Percentiles rank a stretch among this genome's conserved stretches.
Conservation (phyloP, 2,797 vertebrate genomes). For the Synaphobranchus kaupii region DNA sequence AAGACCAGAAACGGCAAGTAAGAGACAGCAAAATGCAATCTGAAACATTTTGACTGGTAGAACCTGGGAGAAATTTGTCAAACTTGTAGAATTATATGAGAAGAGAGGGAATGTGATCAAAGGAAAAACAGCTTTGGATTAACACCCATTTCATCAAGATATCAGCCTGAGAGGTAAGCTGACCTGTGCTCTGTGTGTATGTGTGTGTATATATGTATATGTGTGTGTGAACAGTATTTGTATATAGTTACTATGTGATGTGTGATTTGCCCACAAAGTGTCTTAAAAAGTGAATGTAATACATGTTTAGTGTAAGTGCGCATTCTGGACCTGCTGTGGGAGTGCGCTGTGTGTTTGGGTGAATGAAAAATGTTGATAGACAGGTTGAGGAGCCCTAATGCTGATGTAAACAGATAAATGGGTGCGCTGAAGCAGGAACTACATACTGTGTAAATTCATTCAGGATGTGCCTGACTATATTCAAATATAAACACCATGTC, state of each 20-base stretch:
- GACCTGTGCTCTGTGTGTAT: background rate
- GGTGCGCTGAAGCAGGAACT: background rate
- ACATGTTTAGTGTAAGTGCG: background rate
- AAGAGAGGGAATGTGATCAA: slow-evolving; percentile 24
- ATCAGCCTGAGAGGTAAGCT: slow-evolving; percentile 50
- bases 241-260: slow-evolving; percentile 5
- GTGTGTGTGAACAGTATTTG: background rate
- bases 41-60: too few species aligned
- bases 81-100: background rate
- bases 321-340: slow-evolving; percentile 36
- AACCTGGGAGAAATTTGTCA: slow-evolving; percentile 38
- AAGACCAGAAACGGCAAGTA: slow-evolving; percentile 37
- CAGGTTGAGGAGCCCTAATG: slow-evolving; percentile 56
- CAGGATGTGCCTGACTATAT: background rate
- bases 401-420: slow-evolving; percentile 21
- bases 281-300: background rate
- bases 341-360: slow-evolving; percentile 28
- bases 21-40: slow-evolving; percentile 43
- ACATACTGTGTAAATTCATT: background rate
- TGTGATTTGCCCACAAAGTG: slow-evolving; percentile 11
- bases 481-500: background rate
- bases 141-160: slow-evolving; percentile 27
- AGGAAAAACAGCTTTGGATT: slow-evolving; percentile 37
- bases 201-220: background rate
- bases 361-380: slow-evolving; percentile 60